These are phyloP conservation scores for Tyrannus savana DNA, from an alignment of 2,113 vertebrate genomes.

Conservation along the genomic window DNA sequence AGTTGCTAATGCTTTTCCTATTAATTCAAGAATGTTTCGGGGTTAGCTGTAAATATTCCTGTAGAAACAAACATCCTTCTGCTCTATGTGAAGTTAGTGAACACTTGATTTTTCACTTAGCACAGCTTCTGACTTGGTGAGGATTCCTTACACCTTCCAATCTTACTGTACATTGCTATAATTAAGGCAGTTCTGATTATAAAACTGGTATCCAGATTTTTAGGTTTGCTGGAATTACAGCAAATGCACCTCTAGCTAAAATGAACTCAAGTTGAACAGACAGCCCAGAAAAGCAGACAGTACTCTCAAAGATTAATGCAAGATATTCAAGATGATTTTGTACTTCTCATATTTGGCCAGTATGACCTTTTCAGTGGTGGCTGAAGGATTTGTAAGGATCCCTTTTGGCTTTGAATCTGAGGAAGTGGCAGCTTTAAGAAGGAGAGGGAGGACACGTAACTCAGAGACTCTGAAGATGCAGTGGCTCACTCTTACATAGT, in stretches of 20 bases:
- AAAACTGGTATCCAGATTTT: neutral
- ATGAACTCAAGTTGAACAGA: neutral
- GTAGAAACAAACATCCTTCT: neutral
- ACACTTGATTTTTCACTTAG: neutral
- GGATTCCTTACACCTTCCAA: neutral
- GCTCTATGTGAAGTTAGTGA: neutral
- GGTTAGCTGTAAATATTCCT: neutral
- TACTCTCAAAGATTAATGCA: neutral
- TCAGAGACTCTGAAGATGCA: neutral
- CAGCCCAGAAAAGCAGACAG: neutral
- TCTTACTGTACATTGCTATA: neutral
- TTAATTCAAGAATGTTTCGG: neutral
- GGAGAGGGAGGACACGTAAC: neutral
- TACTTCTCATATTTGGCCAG: neutral
- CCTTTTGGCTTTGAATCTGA: neutral
- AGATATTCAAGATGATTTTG: neutral
- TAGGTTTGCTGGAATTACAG: neutral
- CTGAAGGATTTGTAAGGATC: neutral
- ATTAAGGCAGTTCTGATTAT: neutral
- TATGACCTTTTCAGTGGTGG: neutral
- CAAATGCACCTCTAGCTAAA: neutral
- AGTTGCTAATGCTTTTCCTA: neutral
- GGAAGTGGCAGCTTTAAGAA: neutral
- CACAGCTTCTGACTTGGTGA: neutral
- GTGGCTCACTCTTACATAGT: neutral